These are phyloP conservation scores for Calypte anna DNA, from an alignment of 2,113 vertebrate genomes.

Conservation along the genomic window DNA sequence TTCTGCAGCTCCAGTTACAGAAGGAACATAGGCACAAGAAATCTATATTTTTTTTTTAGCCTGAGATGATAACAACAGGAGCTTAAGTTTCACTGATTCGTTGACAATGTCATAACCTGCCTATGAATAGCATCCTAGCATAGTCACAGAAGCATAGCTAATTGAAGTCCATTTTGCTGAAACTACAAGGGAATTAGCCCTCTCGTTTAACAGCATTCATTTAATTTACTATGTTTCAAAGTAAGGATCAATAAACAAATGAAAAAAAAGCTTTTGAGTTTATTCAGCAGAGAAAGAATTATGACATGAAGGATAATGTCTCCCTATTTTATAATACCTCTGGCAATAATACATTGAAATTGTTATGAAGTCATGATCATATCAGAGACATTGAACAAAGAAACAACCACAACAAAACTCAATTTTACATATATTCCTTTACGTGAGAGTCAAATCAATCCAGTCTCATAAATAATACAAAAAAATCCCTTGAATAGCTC, in stretches of 20 bases:
- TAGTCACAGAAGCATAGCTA: background rate
- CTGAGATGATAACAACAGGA: background rate
- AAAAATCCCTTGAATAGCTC: slow-evolving; percentile 30
- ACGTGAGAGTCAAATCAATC: slow-evolving; percentile 44
- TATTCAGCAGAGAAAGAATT: slow-evolving; percentile 50
- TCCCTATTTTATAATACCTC: slow-evolving; percentile 62
- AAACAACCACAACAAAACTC: slow-evolving; percentile 48
- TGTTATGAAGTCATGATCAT: slow-evolving; percentile 45
- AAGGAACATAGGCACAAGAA: background rate
- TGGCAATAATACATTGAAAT: slow-evolving; percentile 65
- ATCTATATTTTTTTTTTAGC: background rate
- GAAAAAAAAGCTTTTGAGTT: slow-evolving; percentile 33
- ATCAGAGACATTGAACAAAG: slow-evolving; percentile 36
- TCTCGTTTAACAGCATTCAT: slow-evolving; percentile 30
- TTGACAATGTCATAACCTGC: slow-evolving; percentile 15
- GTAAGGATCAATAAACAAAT: slow-evolving; percentile 56
- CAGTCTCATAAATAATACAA: slow-evolving; percentile 66
- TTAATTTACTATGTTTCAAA: slow-evolving; percentile 49
- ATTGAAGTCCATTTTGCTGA: slow-evolving; percentile 35
- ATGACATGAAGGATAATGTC: slow-evolving; percentile 44
- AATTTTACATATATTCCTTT: slow-evolving; percentile 39
- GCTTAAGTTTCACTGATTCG: slow-evolving; percentile 32
- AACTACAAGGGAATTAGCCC: slow-evolving; percentile 33
- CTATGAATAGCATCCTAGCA: slow-evolving; percentile 15
- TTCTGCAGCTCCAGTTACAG: background rate